Evolutionary conservation across 2,888 invertebrate genomes (phyloP), one percentile per base, ranked within the genome.

Genomic region (Dynastes tityus): DNA sequence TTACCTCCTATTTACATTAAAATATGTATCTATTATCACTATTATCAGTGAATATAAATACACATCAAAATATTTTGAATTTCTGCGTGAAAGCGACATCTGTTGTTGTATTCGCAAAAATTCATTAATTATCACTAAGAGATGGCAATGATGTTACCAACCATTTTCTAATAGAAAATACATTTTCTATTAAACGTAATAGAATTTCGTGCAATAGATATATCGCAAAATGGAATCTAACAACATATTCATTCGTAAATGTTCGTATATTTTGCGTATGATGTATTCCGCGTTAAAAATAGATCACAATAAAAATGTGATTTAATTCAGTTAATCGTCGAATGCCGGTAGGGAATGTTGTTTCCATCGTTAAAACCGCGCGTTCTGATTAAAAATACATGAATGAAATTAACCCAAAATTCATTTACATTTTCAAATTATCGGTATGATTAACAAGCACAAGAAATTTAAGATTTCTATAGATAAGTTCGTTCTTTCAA

Each of bases 321-420:
- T 32, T 61, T 22, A 32, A 32, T 63, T 74, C 45, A 74, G 73
- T 74, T 45, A 45, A 74, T 61, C 45, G 11, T 40, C 11, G 29
- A 40, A 27, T 55, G 45, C 22, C 2, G 61, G 3, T 1, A 11
- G 11, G 13, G 13, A 37, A 5, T 29, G 40, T 13, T 74, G 2
- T 13, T 4, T 27, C 27, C 4, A 11, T 13, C 22, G 3, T 40
- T 4, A 40, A 45, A 49, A 40, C 40, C 61, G 29, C 61, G n/a
- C n/a, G 37, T 61, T 16, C 2, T 6, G 1, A 61, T 61, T 61
- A 74, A 61, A 61, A 6, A 74, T 63, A 45, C 61, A 74, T 74
- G 45, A 58, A 68, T 68, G 68, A 51, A 68, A 51, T 51, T 13
- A 16, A 27, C n/a, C 9, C 11, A n/a, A 51, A 51, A 68, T 11